phyloP scores from a whole-genome alignment of 2,113 vertebrate species.

The Neotoma lepida region DNA sequence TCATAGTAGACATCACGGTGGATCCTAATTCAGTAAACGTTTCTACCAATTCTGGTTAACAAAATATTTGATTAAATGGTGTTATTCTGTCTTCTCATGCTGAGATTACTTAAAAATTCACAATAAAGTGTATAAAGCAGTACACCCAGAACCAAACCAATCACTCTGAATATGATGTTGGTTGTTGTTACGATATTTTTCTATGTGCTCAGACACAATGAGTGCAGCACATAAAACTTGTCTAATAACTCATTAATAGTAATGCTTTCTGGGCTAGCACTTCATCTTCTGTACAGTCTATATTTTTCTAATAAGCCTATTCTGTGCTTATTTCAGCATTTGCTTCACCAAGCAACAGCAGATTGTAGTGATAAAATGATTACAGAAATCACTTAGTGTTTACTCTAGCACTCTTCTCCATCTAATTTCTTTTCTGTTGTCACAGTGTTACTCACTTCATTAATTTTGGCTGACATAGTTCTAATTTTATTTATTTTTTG shows the following conservation, averaged over 20 bases:
- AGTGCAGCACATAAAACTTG: neutral
- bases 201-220: neutral
- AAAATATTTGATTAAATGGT: neutral
- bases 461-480: slow-evolving; percentile 55
- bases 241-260: neutral
- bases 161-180: neutral
- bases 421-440: slow-evolving; percentile 15
- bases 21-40: neutral
- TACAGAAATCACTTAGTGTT: neutral
- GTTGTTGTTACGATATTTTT: neutral
- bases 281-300: neutral
- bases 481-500: slow-evolving; percentile 53
- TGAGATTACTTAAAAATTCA: neutral
- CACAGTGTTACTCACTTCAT: slow-evolving; percentile 41
- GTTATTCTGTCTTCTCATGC: neutral
- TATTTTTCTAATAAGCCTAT: neutral
- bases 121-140: neutral
- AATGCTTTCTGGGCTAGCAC: neutral
- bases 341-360: slow-evolving; percentile 8
- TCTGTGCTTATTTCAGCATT: neutral
- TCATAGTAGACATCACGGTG: neutral
- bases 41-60: neutral
- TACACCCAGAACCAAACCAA: neutral
- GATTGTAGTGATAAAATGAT: slow-evolving; percentile 23
- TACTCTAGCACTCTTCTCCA: neutral